These are phyloP conservation scores for Engraulis encrasicolus DNA, from an alignment of 2,113 vertebrate species.

Conservation along the genomic window DNA sequence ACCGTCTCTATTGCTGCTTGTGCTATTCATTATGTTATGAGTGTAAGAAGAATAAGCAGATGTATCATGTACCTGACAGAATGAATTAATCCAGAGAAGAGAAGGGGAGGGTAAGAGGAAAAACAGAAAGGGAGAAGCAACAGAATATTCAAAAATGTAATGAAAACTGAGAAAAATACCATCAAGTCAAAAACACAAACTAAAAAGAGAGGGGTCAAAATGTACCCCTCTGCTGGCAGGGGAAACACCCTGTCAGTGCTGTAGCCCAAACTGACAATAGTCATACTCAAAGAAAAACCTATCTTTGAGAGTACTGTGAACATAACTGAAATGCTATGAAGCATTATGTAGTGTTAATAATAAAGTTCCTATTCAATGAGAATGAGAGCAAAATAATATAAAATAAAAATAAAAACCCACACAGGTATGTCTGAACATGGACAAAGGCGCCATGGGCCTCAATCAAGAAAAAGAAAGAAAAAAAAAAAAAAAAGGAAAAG, in stretches of 20 bases:
- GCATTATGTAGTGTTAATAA: background rate
- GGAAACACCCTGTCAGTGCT: background rate
- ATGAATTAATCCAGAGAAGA: background rate
- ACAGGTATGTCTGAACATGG: too few species aligned
- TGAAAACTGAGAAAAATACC: background rate
- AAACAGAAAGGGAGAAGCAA: too few species aligned
- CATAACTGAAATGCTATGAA: background rate
- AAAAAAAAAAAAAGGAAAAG: too few species aligned
- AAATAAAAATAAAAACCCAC: too few species aligned
- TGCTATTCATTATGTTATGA: background rate
- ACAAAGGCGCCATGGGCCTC: too few species aligned
- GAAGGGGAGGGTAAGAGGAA: background rate
- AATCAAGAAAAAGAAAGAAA: too few species aligned
- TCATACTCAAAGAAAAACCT: too few species aligned
- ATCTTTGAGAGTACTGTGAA: background rate
- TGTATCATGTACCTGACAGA: background rate
- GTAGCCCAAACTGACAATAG: background rate
- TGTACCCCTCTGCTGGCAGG: background rate
- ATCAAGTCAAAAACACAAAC: background rate
- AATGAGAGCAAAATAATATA: too few species aligned
- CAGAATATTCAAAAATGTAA: too few species aligned
- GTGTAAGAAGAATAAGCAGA: too few species aligned
- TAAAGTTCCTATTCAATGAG: too few species aligned
- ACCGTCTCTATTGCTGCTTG: background rate
- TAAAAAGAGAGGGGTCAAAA: background rate